Percentiles rank a stretch among this genome's conserved stretches.
Conservation (phyloP, 2,113 vertebrate genomes). For the Gymnocephalus cernua region DNA sequence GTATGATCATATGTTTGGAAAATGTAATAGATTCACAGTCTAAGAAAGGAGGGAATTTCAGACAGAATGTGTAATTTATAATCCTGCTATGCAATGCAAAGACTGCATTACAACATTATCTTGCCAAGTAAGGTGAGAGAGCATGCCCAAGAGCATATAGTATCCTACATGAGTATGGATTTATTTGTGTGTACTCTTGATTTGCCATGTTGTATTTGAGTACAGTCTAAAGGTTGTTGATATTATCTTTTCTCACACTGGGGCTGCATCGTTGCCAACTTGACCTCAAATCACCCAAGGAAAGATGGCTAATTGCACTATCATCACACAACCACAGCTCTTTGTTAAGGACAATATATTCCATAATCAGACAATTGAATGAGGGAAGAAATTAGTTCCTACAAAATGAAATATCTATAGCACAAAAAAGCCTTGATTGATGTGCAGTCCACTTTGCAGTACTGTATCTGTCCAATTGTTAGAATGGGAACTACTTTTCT, state of each 20-base stretch:
- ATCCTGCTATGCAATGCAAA: background rate
- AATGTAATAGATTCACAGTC: background rate
- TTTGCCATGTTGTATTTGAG: slow-evolving; percentile 15
- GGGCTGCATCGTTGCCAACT: background rate
- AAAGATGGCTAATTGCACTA: slow-evolving; percentile 1
- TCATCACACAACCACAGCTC: slow-evolving; percentile 21
- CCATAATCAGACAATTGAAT: too few relatives aligned
- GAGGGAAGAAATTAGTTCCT: background rate
- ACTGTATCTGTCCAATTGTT: background rate
- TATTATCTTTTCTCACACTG: slow-evolving; percentile 17
- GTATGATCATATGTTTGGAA: background rate
- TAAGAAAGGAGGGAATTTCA: background rate
- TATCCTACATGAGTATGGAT: background rate
- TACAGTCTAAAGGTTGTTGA: slow-evolving; percentile 33
- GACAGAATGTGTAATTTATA: background rate
- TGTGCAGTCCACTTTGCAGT: background rate
- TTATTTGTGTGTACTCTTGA: background rate
- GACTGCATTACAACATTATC: background rate
- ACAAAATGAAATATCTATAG: background rate
- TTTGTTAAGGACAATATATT: background rate
- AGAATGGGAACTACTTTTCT: background rate
- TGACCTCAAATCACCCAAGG: slow-evolving; percentile 24
- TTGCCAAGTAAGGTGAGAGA: background rate
- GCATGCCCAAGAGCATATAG: too few relatives aligned
- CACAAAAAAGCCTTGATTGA: background rate